Base-by-base conservation (phyloP, 2,797 vertebrate species). In the Hyperoplus lanceolatus region DNA sequence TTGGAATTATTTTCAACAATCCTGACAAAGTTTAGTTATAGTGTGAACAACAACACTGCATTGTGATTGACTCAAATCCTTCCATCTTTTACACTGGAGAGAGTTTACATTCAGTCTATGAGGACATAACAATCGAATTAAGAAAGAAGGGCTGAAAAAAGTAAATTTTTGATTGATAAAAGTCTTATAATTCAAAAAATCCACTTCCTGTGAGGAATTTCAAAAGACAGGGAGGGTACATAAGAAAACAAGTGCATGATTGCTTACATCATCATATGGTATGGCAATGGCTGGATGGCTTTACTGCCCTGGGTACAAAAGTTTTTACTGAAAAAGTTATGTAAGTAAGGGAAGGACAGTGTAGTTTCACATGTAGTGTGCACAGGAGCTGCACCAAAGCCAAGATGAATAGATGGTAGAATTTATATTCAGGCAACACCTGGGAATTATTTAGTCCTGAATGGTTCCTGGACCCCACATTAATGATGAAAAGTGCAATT, bases 351-450 rank as follows among this genome's bases (percentile, higher is more conserved):
- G 66, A 42, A 29, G 43, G 18, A 39, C 77, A 76, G 57, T 46
- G 41, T 50, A 75, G 51, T 48, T 41, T 83, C 80, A 78, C 64
- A 75, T 73, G n/a, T 48, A 62, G 53, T 64, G 77, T 50, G 42
- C 42, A 57, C 7, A 18, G 43, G 46, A 75, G 65, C 58, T 54
- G 60, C 65, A 56, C 15, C 54, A 18, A 67, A 1, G 49, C 15
- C 16, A 14, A 41, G 15, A 50, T 1, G 53, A 53, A n/a, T n/a
- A n/a, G n/a, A n/a, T n/a, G 16, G 16, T 11, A 18, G 73, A 57
- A 77, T 79, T 65, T 68, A 4, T 42, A 18, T 38, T 21, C n/a
- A 66, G 49, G 49, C 64, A 72, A 59, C 48, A 60, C 5, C 43
- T 50, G 10, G 3, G 16, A 68, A 39, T 48, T n/a, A 36, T 39